Evolutionary conservation across 2,113 vertebrate species (phyloP), one percentile per base, ranked within the genome.

Genomic region (Tamias sibiricus): DNA sequence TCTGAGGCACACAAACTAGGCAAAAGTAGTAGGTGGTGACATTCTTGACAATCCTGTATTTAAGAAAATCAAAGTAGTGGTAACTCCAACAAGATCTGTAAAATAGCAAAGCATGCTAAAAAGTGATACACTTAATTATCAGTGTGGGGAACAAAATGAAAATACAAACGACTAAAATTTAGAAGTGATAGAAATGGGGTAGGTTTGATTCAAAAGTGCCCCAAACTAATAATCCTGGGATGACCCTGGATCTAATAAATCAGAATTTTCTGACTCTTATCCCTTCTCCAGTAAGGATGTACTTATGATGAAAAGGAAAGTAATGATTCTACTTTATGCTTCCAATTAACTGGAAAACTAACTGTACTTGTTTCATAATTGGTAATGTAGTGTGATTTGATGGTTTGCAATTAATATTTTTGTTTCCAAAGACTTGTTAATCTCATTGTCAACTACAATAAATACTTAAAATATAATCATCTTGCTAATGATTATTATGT

Each of bases 371-470:
- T 64, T 91, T 90, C 66, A 80, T 72, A 83, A 96, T 72, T 35
- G 90, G 35, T 90, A 57, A 64, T 24, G 11, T 69, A 24, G 24
- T 54, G 12, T 47, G 71, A 76, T 57, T 71, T 77, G 80, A 94
- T 96, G 69, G 72, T 68, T 80, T 84, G 74, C 28, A 47, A 17
- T 93, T 84, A 92, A 79, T 37, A 64, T 24, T 69, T 47, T 42
- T 91, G 32, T 93, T 93, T 93, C 47, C 74, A 92, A 86, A 49
- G 32, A 35, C 59, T 76, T 91, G 32, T 87, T 40, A 42, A 87
- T 85, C 30, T 90, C 37, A 87, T 4, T 87, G 44, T 54, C 54
- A 76, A 85, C 49, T 47, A 83, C 19, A 71, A 83, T 72, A 90
- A 83, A 87, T 40, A 69, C 71, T 76, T 91, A 57, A 77, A 44